Evolutionary conservation across 2,888 invertebrate genomes (phyloP), one percentile per base, ranked within the genome.

Genomic region (Biston stratarius): DNA sequence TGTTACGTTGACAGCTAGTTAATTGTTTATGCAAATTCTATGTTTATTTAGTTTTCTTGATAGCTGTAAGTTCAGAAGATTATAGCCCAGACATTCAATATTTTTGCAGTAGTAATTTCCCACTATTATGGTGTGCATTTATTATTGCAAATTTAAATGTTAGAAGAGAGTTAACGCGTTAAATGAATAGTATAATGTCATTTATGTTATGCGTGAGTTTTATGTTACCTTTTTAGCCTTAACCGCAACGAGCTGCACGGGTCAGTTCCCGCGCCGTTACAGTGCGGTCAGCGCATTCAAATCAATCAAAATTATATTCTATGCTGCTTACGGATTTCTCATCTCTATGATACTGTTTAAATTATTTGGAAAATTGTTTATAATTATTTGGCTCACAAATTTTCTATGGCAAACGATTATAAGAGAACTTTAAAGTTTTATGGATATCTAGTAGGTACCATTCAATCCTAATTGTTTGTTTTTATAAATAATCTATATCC

Each of bases 11-110:
- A 76, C 75, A 76, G 69, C 51, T 73, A 60, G 64, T 73, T 72
- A 73, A 79, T 79, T 67, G 69, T 67, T 55, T 75, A 79, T 75
- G 76, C 75, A 78, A 78, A 81, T 74, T 64, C 61, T 64, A 61
- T 67, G 59, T 71, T 71, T 61, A 64, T 52, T 62, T 57, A 64
- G 66, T 42, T 62, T 57, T 70, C 64, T 72, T 73, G 71, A 71
- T 63, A 72, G 61, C 36, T 48, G 51, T 66, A 44, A 62, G 81
- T 76, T 80, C 76, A 80, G 78, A 73, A 79, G 83, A 80, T 82
- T 76, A 78, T 53, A 47, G n/a, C 42, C 49, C 58, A 59, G 61
- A 74, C 63, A 74, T 69, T 76, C 73, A 70, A 74, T 73, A 61
- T 64, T 55, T 53, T 64, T 61, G 65, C 45, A 5, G 55, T 61